Percentiles rank a stretch among this genome's conserved stretches.
These are phyloP conservation scores for Gastracanthus pulcherrimus DNA, from an alignment of 2,888 invertebrate species.

Conservation along the genomic window DNA sequence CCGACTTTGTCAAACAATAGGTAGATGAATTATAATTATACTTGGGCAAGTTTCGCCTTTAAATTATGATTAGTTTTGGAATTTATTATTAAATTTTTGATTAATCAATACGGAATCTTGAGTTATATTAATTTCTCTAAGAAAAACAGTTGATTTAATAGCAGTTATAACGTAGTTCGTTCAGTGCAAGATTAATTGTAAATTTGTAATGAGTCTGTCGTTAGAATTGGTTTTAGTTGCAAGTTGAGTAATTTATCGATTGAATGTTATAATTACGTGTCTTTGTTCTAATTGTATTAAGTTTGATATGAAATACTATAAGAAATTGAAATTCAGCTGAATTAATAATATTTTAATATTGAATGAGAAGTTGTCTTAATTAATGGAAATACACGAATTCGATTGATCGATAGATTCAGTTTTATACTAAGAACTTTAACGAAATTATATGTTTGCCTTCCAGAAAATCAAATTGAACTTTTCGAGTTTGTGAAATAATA, in stretches of 20 bases:
- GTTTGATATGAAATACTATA: neutral
- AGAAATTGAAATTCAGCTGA: conserved; percentile 3
- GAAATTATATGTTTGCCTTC: conserved; percentile 17
- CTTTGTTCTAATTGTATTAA: conserved; percentile 2
- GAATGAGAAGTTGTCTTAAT: conserved; percentile 2
- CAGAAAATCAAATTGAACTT: conserved; percentile 10
- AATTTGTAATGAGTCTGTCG: conserved; percentile 1
- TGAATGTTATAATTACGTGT: conserved; percentile 33
- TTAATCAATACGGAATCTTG: too few relatives aligned
- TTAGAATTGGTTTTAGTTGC: conserved; percentile 7
- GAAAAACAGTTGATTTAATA: neutral
- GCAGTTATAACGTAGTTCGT: neutral
- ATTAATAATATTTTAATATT: conserved; percentile 20
- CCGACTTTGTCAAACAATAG: too few relatives aligned
- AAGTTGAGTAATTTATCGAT: conserved; percentile 22
- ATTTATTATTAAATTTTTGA: too few relatives aligned
- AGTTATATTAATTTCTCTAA: neutral
- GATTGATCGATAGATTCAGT: conserved; percentile 10
- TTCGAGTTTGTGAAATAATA: neutral
- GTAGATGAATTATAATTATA: too few relatives aligned
- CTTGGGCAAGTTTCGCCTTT: too few relatives aligned
- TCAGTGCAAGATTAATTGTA: neutral
- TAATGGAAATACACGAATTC: conserved; percentile 3
- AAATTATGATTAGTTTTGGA: too few relatives aligned
- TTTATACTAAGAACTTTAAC: conserved; percentile 29